These are phyloP conservation scores for Mus minutoides DNA, from an alignment of 2,797 vertebrate species.

Conservation along the genomic window DNA sequence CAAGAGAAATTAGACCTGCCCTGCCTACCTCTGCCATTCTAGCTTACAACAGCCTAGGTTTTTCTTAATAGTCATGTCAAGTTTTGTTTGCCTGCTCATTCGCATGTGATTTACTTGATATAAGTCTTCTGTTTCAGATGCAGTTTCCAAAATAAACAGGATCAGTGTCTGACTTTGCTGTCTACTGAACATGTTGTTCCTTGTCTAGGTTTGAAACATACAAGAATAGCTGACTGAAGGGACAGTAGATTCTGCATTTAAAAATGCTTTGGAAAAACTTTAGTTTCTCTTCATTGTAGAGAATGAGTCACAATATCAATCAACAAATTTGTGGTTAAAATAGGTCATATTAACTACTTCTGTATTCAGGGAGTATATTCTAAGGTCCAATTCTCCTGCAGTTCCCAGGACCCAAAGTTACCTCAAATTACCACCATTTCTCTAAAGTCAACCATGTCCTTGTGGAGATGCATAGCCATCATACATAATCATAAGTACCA, in stretches of 20 bases:
- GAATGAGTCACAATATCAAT: not conserved
- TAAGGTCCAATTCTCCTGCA: not conserved
- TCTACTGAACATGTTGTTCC: not conserved
- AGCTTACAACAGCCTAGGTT: not conserved
- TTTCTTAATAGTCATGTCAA: not conserved
- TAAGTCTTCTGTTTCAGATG: not conserved
- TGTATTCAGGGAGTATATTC: not conserved
- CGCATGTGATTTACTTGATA: not conserved
- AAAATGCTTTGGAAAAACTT: slow-evolving; percentile 6
- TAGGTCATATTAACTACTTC: not conserved
- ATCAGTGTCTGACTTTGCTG: not conserved
- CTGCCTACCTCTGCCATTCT: not conserved
- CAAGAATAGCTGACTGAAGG: not conserved
- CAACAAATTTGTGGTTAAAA: slow-evolving; percentile 10
- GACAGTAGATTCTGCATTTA: not conserved
- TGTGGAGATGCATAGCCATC: not conserved
- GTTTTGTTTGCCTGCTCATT: not conserved
- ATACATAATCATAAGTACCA: not conserved
- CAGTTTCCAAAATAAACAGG: not conserved
- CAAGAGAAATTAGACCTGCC: not conserved
- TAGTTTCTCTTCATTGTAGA: not conserved
- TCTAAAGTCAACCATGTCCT: not conserved
- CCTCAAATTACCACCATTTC: too few species aligned
- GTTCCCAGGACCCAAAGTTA: not conserved
- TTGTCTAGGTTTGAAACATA: not conserved